These are phyloP conservation scores for Eustalomyia histrio DNA, from an alignment of 2,888 invertebrate genomes.

Conservation along the genomic window DNA sequence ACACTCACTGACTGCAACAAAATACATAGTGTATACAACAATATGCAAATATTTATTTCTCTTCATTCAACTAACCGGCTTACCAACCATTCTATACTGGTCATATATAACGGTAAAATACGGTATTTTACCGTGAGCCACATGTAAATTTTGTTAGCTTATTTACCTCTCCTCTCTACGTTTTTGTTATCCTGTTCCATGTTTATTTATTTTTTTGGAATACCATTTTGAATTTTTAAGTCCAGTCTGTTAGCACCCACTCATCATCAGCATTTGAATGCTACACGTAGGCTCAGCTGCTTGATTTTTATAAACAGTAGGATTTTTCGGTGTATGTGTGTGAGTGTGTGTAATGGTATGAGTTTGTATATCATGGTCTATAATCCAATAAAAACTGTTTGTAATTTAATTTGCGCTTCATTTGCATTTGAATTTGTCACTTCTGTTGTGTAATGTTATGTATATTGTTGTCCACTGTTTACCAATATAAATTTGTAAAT, in stretches of 20 bases:
- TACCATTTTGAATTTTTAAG: slow-evolving; percentile 49
- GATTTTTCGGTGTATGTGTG: slow-evolving; percentile 5
- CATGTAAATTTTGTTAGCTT: slow-evolving; percentile 62
- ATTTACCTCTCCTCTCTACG: slow-evolving; percentile 23
- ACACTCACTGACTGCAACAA: slow-evolving; percentile 2
- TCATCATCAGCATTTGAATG: slow-evolving; percentile 32
- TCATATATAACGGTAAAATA: slow-evolving; percentile 55
- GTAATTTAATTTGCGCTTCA: slow-evolving; percentile 80
- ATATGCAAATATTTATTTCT: slow-evolving; percentile 40
- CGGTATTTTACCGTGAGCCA: slow-evolving; percentile 63
- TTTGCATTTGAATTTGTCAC: slow-evolving; percentile 79
- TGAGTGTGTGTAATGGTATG: slow-evolving; percentile 20
- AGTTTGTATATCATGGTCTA: slow-evolving; percentile 60
- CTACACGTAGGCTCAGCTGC: slow-evolving; percentile 62
- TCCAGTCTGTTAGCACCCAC: slow-evolving; percentile 63
- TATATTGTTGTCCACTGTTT: slow-evolving; percentile 53
- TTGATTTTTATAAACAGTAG: slow-evolving; percentile 16
- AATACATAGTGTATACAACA: background rate
- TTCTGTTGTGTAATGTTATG: slow-evolving; percentile 68
- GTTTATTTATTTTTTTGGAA: slow-evolving; percentile 22
- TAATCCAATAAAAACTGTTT: slow-evolving; percentile 79
- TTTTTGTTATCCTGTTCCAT: slow-evolving; percentile 3
- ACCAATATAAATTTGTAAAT: slow-evolving; percentile 63
- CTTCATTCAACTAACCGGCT: background rate
- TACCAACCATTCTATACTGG: background rate